phyloP scores from a whole-genome alignment of 2,113 vertebrate genomes.

The Dipodomys spectabilis region DNA sequence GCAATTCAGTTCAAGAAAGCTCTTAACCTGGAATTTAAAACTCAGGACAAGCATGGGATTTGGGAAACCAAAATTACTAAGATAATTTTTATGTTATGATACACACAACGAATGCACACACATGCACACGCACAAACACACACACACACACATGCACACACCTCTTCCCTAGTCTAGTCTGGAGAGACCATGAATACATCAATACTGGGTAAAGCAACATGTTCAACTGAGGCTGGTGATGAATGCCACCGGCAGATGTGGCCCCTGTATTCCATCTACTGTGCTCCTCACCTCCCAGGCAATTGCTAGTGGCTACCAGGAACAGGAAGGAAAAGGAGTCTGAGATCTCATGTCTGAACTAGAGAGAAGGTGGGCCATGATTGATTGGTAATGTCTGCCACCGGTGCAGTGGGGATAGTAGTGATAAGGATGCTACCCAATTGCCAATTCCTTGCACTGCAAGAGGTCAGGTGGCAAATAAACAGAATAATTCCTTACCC shows the following conservation, averaged over 20 bases:
- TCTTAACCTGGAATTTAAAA: slow-evolving; percentile 27
- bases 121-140: neutral
- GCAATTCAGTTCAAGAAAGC: neutral
- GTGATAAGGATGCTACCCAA: neutral
- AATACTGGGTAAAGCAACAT: neutral
- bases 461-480: neutral
- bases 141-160: neutral
- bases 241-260: neutral
- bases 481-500: neutral
- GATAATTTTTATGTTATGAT: neutral
- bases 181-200: neutral
- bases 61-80: neutral
- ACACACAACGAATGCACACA: neutral
- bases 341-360: neutral
- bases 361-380: neutral
- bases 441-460: neutral
- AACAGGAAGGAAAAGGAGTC: neutral
- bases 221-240: neutral
- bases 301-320: neutral
- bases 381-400: slow-evolving; percentile 52
- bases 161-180: neutral
- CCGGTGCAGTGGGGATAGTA: neutral
- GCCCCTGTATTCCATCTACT: neutral
- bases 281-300: no score
- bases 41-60: neutral